Percentiles rank a stretch among this genome's conserved stretches.
These are phyloP conservation scores for Drosophila monieri DNA, from an alignment of 2,888 invertebrate genomes.

Conservation along the genomic window DNA sequence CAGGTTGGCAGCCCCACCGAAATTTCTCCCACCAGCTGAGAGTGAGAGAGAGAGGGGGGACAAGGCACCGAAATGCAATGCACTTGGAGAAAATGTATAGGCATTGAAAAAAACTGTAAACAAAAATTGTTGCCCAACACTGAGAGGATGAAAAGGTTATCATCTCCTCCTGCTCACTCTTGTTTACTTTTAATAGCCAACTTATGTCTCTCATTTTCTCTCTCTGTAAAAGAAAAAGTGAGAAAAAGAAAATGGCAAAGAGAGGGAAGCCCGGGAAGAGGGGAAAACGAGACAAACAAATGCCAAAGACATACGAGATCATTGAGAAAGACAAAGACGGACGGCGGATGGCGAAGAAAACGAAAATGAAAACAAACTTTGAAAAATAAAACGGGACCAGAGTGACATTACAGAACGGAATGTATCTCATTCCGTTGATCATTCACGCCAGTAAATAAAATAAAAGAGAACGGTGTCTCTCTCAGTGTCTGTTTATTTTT, in stretches of 20 bases:
- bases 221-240: neutral
- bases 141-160: no score
- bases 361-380: slow-evolving; percentile 33
- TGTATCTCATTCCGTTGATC: slow-evolving; percentile 14
- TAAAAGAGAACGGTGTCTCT: no score
- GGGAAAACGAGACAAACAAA: slow-evolving; percentile 11
- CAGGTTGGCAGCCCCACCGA: slow-evolving; percentile 21
- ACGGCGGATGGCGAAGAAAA: slow-evolving; percentile 21
- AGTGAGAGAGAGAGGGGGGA: neutral
- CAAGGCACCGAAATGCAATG: neutral
- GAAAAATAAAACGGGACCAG: neutral
- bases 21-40: slow-evolving; percentile 3
- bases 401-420: slow-evolving; percentile 19
- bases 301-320: slow-evolving; percentile 1
- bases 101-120: neutral
- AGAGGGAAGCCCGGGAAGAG: slow-evolving; percentile 3
- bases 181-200: no score
- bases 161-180: no score
- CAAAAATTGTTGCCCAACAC: no score
- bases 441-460: slow-evolving; percentile 8
- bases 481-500: neutral
- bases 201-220: neutral
- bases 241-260: slow-evolving; percentile 1
- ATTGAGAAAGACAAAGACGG: slow-evolving; percentile 40
- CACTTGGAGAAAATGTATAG: neutral